Evolutionary conservation across 2,113 vertebrate genomes (phyloP).

Genomic region (Saimiri boliviensis): DNA sequence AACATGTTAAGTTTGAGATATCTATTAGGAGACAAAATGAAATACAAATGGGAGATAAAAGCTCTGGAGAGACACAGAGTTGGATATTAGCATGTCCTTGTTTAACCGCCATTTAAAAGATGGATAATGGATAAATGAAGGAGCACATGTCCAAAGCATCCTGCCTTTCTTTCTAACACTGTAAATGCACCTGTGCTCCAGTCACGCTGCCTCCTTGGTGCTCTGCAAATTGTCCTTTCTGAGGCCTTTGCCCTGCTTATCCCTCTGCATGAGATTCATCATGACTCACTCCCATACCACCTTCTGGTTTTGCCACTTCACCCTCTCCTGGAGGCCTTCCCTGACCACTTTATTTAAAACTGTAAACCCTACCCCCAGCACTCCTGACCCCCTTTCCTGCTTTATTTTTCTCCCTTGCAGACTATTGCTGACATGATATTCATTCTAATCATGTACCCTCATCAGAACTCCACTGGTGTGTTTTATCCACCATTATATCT

Average conservation of each 20-base stretch:
- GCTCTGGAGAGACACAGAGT: background rate
- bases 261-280: background rate
- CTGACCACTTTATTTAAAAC: background rate
- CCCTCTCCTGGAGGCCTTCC: background rate
- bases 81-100: background rate
- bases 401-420: background rate
- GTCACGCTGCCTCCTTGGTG: background rate
- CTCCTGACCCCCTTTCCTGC: background rate
- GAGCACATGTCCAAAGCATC: background rate
- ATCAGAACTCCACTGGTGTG: background rate
- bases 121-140: background rate
- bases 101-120: background rate
- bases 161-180: background rate
- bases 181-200: background rate
- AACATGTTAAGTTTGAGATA: background rate
- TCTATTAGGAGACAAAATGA: background rate
- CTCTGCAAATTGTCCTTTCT: background rate
- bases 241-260: background rate
- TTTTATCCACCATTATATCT: background rate
- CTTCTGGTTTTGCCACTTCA: background rate
- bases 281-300: background rate
- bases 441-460: background rate
- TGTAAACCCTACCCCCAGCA: background rate
- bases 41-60: background rate
- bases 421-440: background rate